A percentile compares a stretch with the other conserved stretches of the same genome.
These are phyloP conservation scores for Papilio helenus DNA, from an alignment of 1,140 invertebrate species.

Conservation along the genomic window DNA sequence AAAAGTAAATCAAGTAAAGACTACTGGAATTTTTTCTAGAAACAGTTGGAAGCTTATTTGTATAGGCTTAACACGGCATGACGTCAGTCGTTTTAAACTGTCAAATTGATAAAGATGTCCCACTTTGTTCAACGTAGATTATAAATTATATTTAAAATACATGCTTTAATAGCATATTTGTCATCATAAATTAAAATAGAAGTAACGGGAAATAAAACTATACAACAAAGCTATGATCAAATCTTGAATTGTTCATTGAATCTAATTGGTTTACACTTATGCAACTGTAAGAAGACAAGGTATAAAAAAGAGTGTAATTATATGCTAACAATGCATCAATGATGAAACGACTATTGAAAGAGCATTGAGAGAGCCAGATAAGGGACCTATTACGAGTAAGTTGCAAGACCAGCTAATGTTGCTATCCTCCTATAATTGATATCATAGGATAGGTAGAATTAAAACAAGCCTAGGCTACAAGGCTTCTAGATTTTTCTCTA, in stretches of 20 bases:
- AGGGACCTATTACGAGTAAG: background rate
- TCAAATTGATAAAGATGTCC: slow-evolving; percentile 10
- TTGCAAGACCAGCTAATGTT: background rate
- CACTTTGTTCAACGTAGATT: background rate
- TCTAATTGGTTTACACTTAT: background rate
- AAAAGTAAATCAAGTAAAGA: background rate
- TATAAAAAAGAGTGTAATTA: background rate
- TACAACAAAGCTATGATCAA: background rate
- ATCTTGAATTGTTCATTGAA: background rate
- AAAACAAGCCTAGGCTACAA: background rate
- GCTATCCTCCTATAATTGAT: too few relatives aligned
- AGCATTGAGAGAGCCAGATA: background rate
- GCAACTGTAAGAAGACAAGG: background rate
- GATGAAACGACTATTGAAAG: background rate
- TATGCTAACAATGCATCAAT: background rate
- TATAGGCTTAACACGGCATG: background rate
- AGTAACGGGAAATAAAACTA: background rate
- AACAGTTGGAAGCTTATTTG: slow-evolving; percentile 13
- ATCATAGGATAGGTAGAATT: background rate
- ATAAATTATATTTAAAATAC: background rate
- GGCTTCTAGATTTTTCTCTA: background rate
- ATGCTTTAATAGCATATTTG: background rate
- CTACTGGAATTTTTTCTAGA: background rate
- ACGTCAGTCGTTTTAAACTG: background rate
- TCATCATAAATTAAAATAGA: background rate